Base-by-base conservation (phyloP, 2,888 invertebrate species). In the Pammene fasciana region DNA sequence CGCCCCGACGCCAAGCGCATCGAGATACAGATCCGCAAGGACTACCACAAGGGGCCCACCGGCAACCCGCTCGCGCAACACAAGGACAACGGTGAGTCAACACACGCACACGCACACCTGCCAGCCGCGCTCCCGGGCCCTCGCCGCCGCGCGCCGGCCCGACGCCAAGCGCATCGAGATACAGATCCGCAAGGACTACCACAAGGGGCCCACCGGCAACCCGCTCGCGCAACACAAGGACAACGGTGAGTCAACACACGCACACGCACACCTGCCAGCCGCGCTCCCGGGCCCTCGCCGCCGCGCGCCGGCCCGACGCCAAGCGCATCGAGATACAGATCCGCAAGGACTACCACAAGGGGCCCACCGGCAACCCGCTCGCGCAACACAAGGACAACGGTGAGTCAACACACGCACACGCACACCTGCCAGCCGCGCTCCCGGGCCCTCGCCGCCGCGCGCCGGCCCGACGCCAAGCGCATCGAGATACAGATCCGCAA, bases 81-180 rank as follows among this genome's bases (percentile, higher is more conserved):
- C 5, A 71, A 71, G 11, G 72, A 74, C 10, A 65, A 52, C 5
- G 70, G 70, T 60, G 56, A 46, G 38, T 62, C 26, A 26, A 26
- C 26, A n/a, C n/a, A n/a, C 96, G 18, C 96, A 96, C 87, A 93
- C 95, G 48, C 94, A 95, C 80, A 94, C 94, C 67, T 96, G 96
- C 83, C 93, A 88, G 72, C 94, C 94, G 72, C 88, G 94, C 55
- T 86, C 78, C 11, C 77, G 89, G 0, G 89, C 87, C 0, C 83
- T 85, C 67, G 78, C 54, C 77, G 74, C 77, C 74, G 78, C 77
- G 72, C 77, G 82, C 3, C 80, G 77, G 16, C 78, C 71, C 18
- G 90, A 87, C 45, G 74, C 77, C 74, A 87, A 86, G 74, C 82
- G 80, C 68, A 90, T 92, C 62, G 89, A 91, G 78, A 91, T 92